Evolutionary conservation across 2,797 vertebrate genomes (phyloP), one percentile per base, ranked within the genome.

Genomic region (Psittacula derbiana): DNA sequence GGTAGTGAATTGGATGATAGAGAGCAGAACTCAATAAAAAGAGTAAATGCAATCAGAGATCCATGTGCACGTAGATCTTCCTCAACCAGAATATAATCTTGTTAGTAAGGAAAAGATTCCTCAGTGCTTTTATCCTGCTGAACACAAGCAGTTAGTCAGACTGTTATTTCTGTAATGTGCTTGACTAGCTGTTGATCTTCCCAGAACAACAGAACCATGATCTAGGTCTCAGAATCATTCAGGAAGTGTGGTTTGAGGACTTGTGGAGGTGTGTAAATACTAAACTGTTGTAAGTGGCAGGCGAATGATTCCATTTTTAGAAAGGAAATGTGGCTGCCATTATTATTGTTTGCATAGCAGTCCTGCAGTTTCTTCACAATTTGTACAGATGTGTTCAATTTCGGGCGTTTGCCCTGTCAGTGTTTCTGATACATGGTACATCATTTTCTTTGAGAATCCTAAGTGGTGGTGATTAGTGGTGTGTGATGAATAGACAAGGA

Each of bases 51-150:
- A 65, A 21, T 86, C 49, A 52, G 47, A 70, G 20, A 60, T 60
- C 20, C 0, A 0, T 38, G 24, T 71, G 41, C 38, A 61, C 0
- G 0, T 44, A 78, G 49, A 60, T 33, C 36, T 82, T 85, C 60
- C 67, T 80, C 25, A 70, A 76, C 40, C 15, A 72, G 10, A 66
- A 62, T 19, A 33, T 71, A 61, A 64, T n/a, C 47, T 90, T 86
- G 15, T 49, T 78, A 90, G 24, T 49, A 70, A 52, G 47, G 17
- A 87, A 49, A 85, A 66, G 58, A 71, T 73, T 92, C 44, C 36
- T 81, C n/a, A 44, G 43, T 65, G 44, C 12, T 50, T 10, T 86
- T 91, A 61, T 67, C 25, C 10, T 73, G 11, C 31, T 89, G 58
- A 61, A 33, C 8, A 65, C 24, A 69, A 62, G 43, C 46, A 62